A percentile compares a stretch with the other conserved stretches of the same genome.
Evolutionary conservation across 2,888 invertebrate species (phyloP).

Genomic region (Eristalis arbustorum): DNA sequence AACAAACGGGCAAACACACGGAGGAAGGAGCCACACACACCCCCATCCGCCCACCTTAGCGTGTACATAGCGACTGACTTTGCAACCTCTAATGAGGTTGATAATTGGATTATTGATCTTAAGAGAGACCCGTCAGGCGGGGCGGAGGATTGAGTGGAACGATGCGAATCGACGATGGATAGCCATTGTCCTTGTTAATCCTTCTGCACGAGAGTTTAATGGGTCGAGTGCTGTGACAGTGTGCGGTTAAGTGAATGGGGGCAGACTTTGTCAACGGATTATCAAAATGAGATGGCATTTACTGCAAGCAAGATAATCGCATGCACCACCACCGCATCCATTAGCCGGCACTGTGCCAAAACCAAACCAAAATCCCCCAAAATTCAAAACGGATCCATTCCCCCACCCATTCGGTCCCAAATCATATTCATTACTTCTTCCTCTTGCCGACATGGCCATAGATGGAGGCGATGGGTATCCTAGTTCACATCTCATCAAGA

Average conservation of each 20-base stretch:
- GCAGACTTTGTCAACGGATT: background rate
- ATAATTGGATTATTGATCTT: slow-evolving; percentile 49
- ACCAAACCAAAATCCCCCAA: no score
- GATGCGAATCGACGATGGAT: slow-evolving; percentile 12
- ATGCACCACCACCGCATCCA: no score
- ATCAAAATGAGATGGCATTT: background rate
- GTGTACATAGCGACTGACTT: slow-evolving; percentile 10
- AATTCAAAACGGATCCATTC: no score
- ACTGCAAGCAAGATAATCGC: no score
- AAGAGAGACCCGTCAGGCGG: background rate
- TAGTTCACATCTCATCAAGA: background rate
- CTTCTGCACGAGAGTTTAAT: background rate
- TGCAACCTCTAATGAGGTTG: slow-evolving; percentile 41
- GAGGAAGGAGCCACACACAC: background rate
- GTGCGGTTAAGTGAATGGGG: background rate
- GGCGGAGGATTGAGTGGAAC: background rate
- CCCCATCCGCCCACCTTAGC: background rate
- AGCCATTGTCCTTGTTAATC: slow-evolving; percentile 26
- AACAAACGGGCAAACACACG: background rate
- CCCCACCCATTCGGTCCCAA: no score
- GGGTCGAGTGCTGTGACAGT: background rate
- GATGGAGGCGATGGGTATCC: background rate
- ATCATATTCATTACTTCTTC: no score
- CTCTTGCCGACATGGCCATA: background rate
- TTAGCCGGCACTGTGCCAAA: no score